phyloP scores from a whole-genome alignment of 2,888 invertebrate genomes.

The Drosophila leonis region DNA sequence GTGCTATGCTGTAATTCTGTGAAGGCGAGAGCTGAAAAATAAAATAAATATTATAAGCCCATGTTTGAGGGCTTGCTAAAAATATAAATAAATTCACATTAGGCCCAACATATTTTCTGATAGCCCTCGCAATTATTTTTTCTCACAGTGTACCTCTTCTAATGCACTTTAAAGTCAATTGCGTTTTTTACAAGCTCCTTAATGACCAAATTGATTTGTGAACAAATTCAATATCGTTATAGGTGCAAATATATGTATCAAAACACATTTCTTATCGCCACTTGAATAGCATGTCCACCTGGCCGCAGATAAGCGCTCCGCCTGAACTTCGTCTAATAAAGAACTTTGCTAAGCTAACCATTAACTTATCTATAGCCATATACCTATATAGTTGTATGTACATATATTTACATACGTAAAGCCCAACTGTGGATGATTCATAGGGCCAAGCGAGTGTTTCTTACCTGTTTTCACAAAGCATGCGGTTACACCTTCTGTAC shows the following conservation, averaged over 20 bases:
- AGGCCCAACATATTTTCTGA: too few relatives aligned
- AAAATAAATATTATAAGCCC: too few relatives aligned
- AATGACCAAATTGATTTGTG: conserved; percentile 10
- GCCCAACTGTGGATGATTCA: conserved; percentile 3
- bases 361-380: conserved; percentile 19
- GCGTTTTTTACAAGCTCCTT: background rate
- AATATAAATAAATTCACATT: too few relatives aligned
- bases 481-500: background rate
- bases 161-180: background rate
- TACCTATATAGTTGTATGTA: background rate
- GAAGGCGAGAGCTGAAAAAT: too few relatives aligned
- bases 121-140: too few relatives aligned
- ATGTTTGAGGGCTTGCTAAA: too few relatives aligned
- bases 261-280: conserved; percentile 11
- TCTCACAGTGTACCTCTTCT: background rate
- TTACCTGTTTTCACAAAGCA: conserved; percentile 48
- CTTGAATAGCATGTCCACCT: background rate
- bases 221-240: background rate
- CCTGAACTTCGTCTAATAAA: conserved; percentile 13
- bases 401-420: background rate
- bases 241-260: background rate
- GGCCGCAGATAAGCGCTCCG: conserved; percentile 9
- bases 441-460: background rate
- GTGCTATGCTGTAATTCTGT: too few relatives aligned
- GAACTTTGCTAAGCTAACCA: conserved; percentile 1